Conservation (phyloP, 2,113 vertebrate species). For the Ptyas mucosa region DNA sequence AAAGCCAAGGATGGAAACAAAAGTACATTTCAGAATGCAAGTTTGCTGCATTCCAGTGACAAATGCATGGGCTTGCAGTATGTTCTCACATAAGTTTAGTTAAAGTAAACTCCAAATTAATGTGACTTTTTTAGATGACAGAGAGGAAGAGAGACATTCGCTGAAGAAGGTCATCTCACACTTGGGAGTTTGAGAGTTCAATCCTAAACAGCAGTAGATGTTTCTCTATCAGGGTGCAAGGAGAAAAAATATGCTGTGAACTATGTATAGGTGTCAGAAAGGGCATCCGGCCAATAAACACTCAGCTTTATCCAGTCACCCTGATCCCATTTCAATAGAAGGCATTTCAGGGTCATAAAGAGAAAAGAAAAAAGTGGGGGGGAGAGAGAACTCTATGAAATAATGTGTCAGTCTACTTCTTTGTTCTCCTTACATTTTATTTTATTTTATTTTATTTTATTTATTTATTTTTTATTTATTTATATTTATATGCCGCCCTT, state of each 20-base stretch:
- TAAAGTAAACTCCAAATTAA: background rate
- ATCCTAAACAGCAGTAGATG: background rate
- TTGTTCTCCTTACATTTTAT: background rate
- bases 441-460: too few species aligned
- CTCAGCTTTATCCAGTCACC: background rate
- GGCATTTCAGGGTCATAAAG: background rate
- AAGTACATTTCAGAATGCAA: background rate
- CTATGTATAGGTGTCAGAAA: background rate
- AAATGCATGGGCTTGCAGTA: background rate
- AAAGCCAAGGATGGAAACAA: slow-evolving; percentile 8
- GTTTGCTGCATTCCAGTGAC: background rate
- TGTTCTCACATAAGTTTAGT: background rate
- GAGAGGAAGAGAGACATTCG: too few species aligned
- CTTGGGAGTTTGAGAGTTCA: background rate
- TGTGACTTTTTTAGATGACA: background rate
- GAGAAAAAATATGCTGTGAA: background rate
- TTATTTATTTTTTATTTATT: too few species aligned
- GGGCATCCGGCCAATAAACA: background rate
- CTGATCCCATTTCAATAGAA: background rate
- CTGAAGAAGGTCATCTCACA: background rate
- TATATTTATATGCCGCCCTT: too few species aligned
- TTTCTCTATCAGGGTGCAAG: background rate
- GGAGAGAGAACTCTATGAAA: background rate
- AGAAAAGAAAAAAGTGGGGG: too few species aligned
- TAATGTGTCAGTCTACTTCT: background rate